Percentiles rank a stretch among this genome's conserved stretches.
These are phyloP conservation scores for Leptinotarsa peninsularis DNA, from an alignment of 2,888 invertebrate species.

Conservation along the genomic window DNA sequence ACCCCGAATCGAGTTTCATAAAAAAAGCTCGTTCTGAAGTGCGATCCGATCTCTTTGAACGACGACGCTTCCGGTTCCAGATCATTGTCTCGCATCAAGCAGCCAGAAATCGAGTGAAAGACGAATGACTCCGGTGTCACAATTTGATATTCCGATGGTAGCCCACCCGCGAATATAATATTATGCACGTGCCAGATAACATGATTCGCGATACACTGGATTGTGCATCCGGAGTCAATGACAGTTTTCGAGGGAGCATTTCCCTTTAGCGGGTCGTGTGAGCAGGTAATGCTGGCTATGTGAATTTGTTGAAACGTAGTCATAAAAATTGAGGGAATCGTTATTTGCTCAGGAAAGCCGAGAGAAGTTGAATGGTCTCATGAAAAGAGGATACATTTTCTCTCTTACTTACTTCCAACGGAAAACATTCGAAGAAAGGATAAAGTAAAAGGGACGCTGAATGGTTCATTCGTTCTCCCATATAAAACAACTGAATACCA, in stretches of 20 bases:
- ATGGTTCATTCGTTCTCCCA: no score
- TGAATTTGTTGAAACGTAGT: neutral
- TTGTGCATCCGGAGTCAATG: constrained; percentile 48
- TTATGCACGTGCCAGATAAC: constrained; percentile 36
- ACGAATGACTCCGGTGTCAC: constrained; percentile 14
- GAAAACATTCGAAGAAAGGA: no score
- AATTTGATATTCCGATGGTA: constrained; percentile 22
- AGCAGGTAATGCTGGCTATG: neutral
- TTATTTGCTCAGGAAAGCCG: neutral
- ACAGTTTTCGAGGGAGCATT: constrained; percentile 40
- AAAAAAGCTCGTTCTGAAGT: neutral
- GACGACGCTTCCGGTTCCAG: constrained; percentile 17
- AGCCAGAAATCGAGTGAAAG: constrained; percentile 11
- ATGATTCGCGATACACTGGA: constrained; percentile 14
- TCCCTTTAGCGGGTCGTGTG: constrained; percentile 6
- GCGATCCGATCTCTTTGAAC: constrained; percentile 1
- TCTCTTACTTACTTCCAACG: no score
- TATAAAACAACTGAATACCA: no score
- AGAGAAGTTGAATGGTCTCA: neutral
- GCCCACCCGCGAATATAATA: constrained; percentile 39
- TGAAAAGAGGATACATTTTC: neutral
- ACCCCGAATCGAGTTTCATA: constrained; percentile 11
- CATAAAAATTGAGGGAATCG: neutral
- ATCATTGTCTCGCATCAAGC: constrained; percentile 19
- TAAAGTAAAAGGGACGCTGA: no score